These are phyloP conservation scores for Liopterus haemorrhoidalis DNA, from an alignment of 2,888 invertebrate genomes.

Conservation along the genomic window DNA sequence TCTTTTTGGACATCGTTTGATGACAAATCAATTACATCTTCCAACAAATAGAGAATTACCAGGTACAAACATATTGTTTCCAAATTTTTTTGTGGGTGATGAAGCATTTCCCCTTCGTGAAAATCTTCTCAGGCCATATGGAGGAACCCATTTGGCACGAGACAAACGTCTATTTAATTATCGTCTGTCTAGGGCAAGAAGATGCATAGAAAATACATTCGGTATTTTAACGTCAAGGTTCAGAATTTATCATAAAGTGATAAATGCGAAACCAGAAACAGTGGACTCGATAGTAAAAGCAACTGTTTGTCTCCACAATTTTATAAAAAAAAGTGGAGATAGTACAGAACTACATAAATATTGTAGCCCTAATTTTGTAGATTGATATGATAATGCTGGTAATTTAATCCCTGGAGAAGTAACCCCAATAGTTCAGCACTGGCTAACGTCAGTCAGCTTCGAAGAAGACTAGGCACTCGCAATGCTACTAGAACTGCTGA, in stretches of 20 bases:
- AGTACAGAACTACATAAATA: too few species aligned
- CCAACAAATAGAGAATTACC: slow-evolving; percentile 9
- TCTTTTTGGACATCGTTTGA: slow-evolving; percentile 16
- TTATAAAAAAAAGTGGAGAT: neutral
- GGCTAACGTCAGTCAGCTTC: neutral
- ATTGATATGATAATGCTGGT: too few species aligned
- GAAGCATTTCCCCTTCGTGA: slow-evolving; percentile 16
- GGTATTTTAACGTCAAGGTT: slow-evolving; percentile 19
- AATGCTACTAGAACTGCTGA: neutral
- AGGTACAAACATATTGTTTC: slow-evolving; percentile 7
- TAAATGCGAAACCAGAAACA: slow-evolving; percentile 7
- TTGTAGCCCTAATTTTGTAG: too few species aligned
- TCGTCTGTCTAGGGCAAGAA: slow-evolving; percentile 9
- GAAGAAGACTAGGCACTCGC: slow-evolving; percentile 1
- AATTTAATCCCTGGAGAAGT: too few species aligned
- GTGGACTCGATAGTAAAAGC: slow-evolving; percentile 1
- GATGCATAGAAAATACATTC: slow-evolving; percentile 18
- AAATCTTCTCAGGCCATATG: slow-evolving; percentile 21
- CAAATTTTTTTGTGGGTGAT: slow-evolving; percentile 19
- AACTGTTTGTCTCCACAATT: slow-evolving; percentile 2
- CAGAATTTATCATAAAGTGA: slow-evolving; percentile 11
- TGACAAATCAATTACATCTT: slow-evolving; percentile 12
- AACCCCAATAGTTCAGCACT: too few species aligned
- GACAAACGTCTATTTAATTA: slow-evolving; percentile 14
- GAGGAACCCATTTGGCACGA: neutral